Percentiles rank a stretch among this genome's conserved stretches.
Evolutionary conservation across 2,888 invertebrate genomes (phyloP).

Genomic region (Himalopsyche japonica): DNA sequence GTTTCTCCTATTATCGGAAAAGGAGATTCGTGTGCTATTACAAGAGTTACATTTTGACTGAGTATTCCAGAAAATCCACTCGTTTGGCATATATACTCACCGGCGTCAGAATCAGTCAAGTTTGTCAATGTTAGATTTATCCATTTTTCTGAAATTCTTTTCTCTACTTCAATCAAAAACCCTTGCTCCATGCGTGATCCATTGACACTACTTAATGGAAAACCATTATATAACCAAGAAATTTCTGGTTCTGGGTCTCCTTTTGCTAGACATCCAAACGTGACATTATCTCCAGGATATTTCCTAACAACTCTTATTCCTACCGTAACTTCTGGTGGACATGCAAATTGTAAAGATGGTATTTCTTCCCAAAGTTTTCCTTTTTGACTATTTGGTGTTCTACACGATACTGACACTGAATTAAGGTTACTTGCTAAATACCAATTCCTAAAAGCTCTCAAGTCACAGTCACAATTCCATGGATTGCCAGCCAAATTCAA

Average conservation of each 20-base stretch:
- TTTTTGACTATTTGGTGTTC: slow-evolving; percentile 69
- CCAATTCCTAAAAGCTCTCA: slow-evolving; percentile 84
- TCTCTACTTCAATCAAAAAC: slow-evolving; percentile 45
- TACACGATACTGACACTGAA: slow-evolving; percentile 73
- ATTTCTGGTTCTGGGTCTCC: slow-evolving; percentile 85
- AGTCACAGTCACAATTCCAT: slow-evolving; percentile 87
- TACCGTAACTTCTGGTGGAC: slow-evolving; percentile 74
- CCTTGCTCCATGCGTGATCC: slow-evolving; percentile 53
- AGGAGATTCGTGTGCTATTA: slow-evolving; percentile 37
- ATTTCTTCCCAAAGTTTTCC: slow-evolving; percentile 79
- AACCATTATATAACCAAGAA: slow-evolving; percentile 81
- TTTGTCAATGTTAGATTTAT: slow-evolving; percentile 81
- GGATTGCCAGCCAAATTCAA: slow-evolving; percentile 82
- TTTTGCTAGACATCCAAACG: slow-evolving; percentile 78
- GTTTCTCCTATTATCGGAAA: slow-evolving; percentile 9
- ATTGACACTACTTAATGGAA: slow-evolving; percentile 60
- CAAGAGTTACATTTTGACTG: slow-evolving; percentile 63
- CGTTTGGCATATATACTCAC: slow-evolving; percentile 82
- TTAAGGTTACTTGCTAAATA: slow-evolving; percentile 78
- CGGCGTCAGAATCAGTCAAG: slow-evolving; percentile 79
- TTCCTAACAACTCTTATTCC: slow-evolving; percentile 67
- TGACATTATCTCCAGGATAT: slow-evolving; percentile 80
- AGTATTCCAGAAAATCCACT: slow-evolving; percentile 67
- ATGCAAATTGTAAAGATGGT: slow-evolving; percentile 76
- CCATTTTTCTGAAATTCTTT: slow-evolving; percentile 56